These are phyloP conservation scores for Ifrita kowaldi DNA, from an alignment of 2,113 vertebrate genomes.

Conservation along the genomic window DNA sequence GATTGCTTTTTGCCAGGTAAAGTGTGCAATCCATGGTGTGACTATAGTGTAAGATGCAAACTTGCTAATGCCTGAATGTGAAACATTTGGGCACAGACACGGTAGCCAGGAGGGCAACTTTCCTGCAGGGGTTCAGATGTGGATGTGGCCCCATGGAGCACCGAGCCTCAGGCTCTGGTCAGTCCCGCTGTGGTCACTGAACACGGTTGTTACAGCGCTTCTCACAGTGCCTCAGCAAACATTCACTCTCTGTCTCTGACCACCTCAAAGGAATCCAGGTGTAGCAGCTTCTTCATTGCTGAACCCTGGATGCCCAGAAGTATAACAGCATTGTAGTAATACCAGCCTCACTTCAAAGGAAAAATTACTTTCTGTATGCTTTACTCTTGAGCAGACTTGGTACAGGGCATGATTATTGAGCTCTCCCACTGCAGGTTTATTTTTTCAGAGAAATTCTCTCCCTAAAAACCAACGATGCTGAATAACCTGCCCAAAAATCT, in stretches of 20 bases:
- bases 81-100: background rate
- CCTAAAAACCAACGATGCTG: background rate
- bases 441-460: background rate
- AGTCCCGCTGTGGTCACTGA: background rate
- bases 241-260: background rate
- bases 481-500: background rate
- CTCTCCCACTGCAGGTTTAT: background rate
- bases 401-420: background rate
- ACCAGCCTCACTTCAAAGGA: background rate
- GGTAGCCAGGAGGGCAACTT: background rate
- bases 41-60: background rate
- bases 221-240: rapidly evolving
- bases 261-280: background rate
- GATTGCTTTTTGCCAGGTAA: background rate
- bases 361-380: background rate
- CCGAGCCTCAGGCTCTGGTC: background rate
- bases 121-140: background rate
- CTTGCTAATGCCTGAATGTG: background rate
- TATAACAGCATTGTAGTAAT: background rate
- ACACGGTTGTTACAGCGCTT: too few relatives aligned
- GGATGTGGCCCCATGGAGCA: background rate
- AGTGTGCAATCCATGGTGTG: background rate
- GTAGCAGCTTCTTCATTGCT: background rate
- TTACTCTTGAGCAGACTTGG: background rate
- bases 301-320: background rate